Percentiles rank a stretch among this genome's conserved stretches.
Conservation (phyloP, 2,888 invertebrate genomes). For the Orthonevra nobilis region DNA sequence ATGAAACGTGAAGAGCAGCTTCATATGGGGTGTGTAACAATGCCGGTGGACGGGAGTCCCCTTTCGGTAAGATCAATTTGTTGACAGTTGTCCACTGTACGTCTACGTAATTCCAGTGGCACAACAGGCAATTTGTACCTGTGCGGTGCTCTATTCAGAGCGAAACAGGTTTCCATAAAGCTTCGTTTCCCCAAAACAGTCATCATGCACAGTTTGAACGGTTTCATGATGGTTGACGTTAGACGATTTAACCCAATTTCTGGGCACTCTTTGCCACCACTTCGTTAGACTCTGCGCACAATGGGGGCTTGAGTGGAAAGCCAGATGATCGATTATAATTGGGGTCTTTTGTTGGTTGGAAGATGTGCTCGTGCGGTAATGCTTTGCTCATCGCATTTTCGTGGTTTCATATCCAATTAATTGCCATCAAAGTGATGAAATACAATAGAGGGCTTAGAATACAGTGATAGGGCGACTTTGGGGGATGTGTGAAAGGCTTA, state of each 20-base stretch:
- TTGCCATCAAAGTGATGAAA: background rate
- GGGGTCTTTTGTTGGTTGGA: background rate
- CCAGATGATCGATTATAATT: slow-evolving; percentile 34
- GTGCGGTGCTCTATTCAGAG: background rate
- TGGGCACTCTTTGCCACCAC: background rate
- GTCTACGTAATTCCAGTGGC: slow-evolving; percentile 12
- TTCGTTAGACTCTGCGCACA: slow-evolving; percentile 2
- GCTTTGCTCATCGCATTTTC: background rate
- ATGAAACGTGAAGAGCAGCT: slow-evolving; percentile 28
- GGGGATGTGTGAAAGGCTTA: too few relatives aligned
- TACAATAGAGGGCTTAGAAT: background rate
- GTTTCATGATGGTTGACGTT: slow-evolving; percentile 16
- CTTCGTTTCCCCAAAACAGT: slow-evolving; percentile 7
- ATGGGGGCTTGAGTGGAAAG: slow-evolving; percentile 24
- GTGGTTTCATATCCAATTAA: too few relatives aligned
- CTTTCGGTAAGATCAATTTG: slow-evolving; percentile 20
- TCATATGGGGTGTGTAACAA: slow-evolving; percentile 21
- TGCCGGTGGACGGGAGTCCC: background rate
- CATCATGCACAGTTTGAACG: slow-evolving; percentile 11
- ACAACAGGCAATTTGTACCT: slow-evolving; percentile 12
- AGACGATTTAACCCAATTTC: slow-evolving; percentile 35
- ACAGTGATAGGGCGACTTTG: background rate
- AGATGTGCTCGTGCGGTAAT: slow-evolving; percentile 1
- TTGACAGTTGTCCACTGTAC: slow-evolving; percentile 30
- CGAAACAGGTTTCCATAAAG: slow-evolving; percentile 12